These are phyloP conservation scores for Gadus macrocephalus DNA, from an alignment of 2,113 vertebrate genomes.

Conservation along the genomic window DNA sequence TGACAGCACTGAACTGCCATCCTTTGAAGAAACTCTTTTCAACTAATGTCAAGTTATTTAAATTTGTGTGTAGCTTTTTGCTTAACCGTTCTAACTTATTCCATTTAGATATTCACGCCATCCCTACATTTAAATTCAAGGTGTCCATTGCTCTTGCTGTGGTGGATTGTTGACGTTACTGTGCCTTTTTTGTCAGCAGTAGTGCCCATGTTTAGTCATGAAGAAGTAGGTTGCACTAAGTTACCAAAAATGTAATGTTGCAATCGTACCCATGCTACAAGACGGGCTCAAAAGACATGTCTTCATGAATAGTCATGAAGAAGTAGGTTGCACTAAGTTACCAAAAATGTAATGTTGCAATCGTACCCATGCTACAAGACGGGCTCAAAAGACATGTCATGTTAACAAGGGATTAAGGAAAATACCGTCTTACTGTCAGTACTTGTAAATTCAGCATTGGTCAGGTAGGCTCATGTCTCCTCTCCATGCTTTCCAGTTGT, in stretches of 20 bases:
- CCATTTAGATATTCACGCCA: constrained; percentile 22
- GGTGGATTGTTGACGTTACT: constrained; percentile 41
- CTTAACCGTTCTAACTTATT: constrained; percentile 18
- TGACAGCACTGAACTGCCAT: constrained; percentile 52
- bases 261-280: constrained; percentile 7
- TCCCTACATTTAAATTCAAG: constrained; percentile 3
- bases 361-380: constrained; percentile 11
- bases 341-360: background rate
- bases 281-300: constrained; percentile 18
- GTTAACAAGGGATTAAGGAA: constrained; percentile 35
- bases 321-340: constrained; percentile 15
- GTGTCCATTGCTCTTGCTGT: constrained; percentile 18
- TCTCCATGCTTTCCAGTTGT: constrained; percentile 1
- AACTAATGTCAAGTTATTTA: constrained; percentile 17
- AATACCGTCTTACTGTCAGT: background rate
- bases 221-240: constrained; percentile 22
- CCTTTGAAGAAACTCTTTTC: constrained; percentile 23
- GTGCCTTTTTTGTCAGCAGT: constrained; percentile 59
- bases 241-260: background rate
- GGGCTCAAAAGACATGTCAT: constrained; percentile 14
- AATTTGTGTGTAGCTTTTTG: constrained; percentile 10
- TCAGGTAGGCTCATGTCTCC: constrained; percentile 10
- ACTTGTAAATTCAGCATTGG: background rate
- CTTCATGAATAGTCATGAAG: constrained; percentile 36
- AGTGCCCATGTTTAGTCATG: constrained; percentile 33